Evolutionary conservation across 2,888 invertebrate genomes (phyloP), one percentile per base, ranked within the genome.

Genomic region (Cacoxenus indagator): DNA sequence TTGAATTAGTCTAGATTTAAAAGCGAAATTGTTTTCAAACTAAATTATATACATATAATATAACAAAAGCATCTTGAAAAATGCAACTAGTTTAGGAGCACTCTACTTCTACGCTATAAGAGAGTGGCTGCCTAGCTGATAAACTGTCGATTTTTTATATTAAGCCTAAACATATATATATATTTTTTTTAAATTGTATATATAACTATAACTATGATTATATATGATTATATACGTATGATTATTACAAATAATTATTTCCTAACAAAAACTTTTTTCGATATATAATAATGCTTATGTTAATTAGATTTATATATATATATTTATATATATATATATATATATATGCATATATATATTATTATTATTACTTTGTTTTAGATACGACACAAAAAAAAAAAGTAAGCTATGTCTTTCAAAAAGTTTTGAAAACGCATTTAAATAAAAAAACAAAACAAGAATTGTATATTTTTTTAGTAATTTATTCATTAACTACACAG

Each of bases 1-100:
- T n/a, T n/a, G n/a, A n/a, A n/a, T n/a, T n/a, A n/a, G n/a, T n/a
- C 19, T 37, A 37, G 19, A 43, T n/a, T 14, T 29, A 54, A 64
- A 37, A 29, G 31, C 67, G 67, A 68, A 74, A 79, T 77, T 78
- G 76, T 78, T 73, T 80, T 78, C 82, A 80, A 75, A 82, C 79
- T 76, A 29, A 65, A 48, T 81, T 77, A 79, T 77, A 83, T 81
- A 68, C 76, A 79, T 82, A 81, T 82, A 78, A 75, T 72, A 75
- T 71, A 64, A 31, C 55, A 69, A 37, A 37, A 4, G 14, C 37
- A 37, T 37, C 9, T 11, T 37, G 37, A 14, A 37, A 37, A 37
- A 37, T 37, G 37, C 37, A 37, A 37, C 37, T 14, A 37, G 37
- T 8, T 37, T 37, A 14, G 37, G 37, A 11, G 37, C 37, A 14